These are phyloP conservation scores for Alca torda DNA, from an alignment of 2,797 vertebrate species.

Conservation along the genomic window DNA sequence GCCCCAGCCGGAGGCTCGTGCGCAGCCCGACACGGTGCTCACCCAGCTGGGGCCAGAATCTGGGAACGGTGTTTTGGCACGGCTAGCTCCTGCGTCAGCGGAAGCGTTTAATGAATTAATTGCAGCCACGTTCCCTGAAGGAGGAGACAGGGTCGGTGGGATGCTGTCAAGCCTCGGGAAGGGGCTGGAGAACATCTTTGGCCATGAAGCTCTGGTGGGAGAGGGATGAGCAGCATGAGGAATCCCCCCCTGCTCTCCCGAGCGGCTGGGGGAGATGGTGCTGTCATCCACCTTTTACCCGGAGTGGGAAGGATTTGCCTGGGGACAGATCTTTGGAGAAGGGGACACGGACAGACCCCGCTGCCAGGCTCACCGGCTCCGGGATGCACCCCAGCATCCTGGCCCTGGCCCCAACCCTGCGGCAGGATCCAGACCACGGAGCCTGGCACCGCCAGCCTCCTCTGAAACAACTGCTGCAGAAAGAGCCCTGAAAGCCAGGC, in stretches of 20 bases:
- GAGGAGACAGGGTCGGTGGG: neutral
- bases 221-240: neutral
- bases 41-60: neutral
- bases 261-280: neutral
- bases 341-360: neutral
- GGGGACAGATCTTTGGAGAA: neutral
- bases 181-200: neutral
- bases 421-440: neutral
- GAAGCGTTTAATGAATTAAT: conserved; percentile 43
- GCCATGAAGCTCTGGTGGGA: neutral
- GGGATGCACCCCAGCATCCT: neutral
- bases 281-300: neutral
- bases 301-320: neutral
- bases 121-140: neutral
- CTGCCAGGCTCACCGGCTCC: accelerated
- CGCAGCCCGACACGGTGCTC: neutral
- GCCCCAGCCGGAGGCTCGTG: neutral
- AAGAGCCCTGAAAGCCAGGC: neutral
- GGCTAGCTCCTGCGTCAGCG: neutral
- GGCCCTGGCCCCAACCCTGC: accelerated
- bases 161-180: neutral
- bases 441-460: neutral
- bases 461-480: neutral
- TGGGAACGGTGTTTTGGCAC: neutral
- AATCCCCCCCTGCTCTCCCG: neutral